Percentiles rank a stretch among this genome's conserved stretches.
phyloP scores from a whole-genome alignment of 2,797 vertebrate genomes.

The Phrynocephalus guinanensis region DNA sequence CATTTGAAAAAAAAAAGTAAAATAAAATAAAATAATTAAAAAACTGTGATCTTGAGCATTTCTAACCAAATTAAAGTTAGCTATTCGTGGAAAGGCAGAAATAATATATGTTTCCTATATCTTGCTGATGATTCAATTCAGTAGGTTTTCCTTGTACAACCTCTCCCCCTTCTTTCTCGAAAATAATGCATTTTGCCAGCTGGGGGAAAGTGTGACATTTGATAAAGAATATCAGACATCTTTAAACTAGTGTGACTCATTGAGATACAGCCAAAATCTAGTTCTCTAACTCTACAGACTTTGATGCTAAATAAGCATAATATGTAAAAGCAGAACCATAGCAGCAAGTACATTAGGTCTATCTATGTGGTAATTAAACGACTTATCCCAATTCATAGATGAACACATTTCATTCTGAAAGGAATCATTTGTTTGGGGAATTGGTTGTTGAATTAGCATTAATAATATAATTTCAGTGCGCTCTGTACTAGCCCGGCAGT shows the following conservation, averaged over 20 bases:
- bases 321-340: not conserved
- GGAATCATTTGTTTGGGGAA: not conserved
- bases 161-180: constrained; percentile 41
- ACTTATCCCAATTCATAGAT: constrained; percentile 33
- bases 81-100: constrained; percentile 56
- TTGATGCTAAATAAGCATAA: constrained; percentile 6
- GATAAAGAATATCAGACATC: constrained; percentile 45
- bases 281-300: constrained; percentile 54
- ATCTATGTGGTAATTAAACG: constrained; percentile 27
- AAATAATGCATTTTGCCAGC: constrained; percentile 57
- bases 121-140: constrained; percentile 57
- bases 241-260: not conserved
- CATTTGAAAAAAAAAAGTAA: constrained; percentile 40
- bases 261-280: constrained; percentile 59
- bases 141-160: constrained; percentile 55
- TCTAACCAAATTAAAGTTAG: constrained; percentile 45
- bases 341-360: not conserved
- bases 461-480: not conserved
- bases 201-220: constrained; percentile 53
- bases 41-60: constrained; percentile 54
- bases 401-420: constrained; percentile 31
- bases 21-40: no score
- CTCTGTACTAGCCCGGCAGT: not conserved
- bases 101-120: constrained; percentile 36
- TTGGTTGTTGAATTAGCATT: not conserved